Conservation (phyloP, 2,888 invertebrate species). For the Aproaerema taeniolella region DNA sequence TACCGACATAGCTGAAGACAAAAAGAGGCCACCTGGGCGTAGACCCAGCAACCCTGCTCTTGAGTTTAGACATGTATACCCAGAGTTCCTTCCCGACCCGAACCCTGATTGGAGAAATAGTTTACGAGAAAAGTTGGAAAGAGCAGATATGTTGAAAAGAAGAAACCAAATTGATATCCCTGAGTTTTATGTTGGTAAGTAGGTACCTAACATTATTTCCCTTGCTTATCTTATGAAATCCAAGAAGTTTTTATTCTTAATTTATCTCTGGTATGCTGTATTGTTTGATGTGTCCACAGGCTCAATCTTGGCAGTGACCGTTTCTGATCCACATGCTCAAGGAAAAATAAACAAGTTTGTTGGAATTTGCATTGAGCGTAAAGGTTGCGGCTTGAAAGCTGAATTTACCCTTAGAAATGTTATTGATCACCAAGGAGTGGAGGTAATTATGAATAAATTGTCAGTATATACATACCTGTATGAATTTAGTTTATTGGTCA, state of each 20-base stretch:
- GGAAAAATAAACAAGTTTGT: conserved; percentile 90
- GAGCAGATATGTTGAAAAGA: conserved; percentile 94
- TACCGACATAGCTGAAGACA: conserved; percentile 22
- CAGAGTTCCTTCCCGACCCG: conserved; percentile 95
- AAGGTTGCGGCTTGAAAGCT: conserved; percentile 89
- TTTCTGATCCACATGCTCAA: conserved; percentile 90
- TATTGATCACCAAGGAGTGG: conserved; percentile 90
- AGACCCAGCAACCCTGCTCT: conserved; percentile 45
- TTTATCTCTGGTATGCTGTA: too few relatives aligned
- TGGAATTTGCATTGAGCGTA: conserved; percentile 95
- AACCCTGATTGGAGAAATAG: conserved; percentile 86
- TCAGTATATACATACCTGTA: too few relatives aligned
- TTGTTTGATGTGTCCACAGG: conserved; percentile 74
- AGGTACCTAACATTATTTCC: too few relatives aligned
- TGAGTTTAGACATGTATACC: conserved; percentile 85
- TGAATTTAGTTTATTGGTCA: too few relatives aligned
- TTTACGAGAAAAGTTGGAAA: conserved; percentile 91
- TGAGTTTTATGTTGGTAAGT: conserved; percentile 97
- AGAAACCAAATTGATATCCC: conserved; percentile 91
- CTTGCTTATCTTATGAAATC: too few relatives aligned
- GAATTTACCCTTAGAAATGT: conserved; percentile 94
- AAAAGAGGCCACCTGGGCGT: conserved; percentile 29
- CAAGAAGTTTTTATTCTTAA: too few relatives aligned
- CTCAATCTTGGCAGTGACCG: conserved; percentile 91
- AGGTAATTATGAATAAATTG: conserved; percentile 56